Percentiles rank a stretch among this genome's conserved stretches.
phyloP scores from a whole-genome alignment of 2,888 invertebrate genomes.

The Osmoderma eremita region DNA sequence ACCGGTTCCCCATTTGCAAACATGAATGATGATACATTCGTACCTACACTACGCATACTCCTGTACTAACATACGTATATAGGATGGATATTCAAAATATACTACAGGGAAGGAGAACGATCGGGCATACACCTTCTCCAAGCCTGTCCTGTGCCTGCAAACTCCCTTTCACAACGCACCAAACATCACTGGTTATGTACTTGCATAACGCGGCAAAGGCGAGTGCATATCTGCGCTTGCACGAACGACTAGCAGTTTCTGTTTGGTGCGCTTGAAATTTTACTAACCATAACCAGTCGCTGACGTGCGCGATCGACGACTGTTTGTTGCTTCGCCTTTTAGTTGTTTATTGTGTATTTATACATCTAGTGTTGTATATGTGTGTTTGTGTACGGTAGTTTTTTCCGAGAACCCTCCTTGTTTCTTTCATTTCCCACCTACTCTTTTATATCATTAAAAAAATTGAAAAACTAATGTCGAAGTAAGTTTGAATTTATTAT shows the following conservation, averaged over 20 bases:
- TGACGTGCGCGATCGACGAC: constrained; percentile 46
- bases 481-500: constrained; percentile 7
- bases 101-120: constrained; percentile 13
- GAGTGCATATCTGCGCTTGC: constrained; percentile 50
- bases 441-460: neutral
- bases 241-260: constrained; percentile 45
- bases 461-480: neutral
- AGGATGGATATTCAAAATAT: constrained; percentile 6
- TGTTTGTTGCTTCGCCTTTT: constrained; percentile 41
- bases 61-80: constrained; percentile 8
- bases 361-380: constrained; percentile 19
- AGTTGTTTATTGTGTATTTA: constrained; percentile 33
- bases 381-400: constrained; percentile 24
- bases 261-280: constrained; percentile 29
- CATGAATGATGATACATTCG: constrained; percentile 33
- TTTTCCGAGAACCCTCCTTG: neutral
- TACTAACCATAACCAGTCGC: constrained; percentile 43
- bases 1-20: constrained; percentile 40
- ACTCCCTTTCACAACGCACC: constrained; percentile 13
- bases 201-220: constrained; percentile 45
- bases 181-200: constrained; percentile 15
- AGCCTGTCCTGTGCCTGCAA: constrained; percentile 24
- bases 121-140: constrained; percentile 14
- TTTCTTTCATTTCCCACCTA: constrained; percentile 16
- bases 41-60: constrained; percentile 7